A percentile compares a stretch with the other conserved stretches of the same genome.
Evolutionary conservation across 2,797 vertebrate species (phyloP).

Genomic region (Ciconia nigra): DNA sequence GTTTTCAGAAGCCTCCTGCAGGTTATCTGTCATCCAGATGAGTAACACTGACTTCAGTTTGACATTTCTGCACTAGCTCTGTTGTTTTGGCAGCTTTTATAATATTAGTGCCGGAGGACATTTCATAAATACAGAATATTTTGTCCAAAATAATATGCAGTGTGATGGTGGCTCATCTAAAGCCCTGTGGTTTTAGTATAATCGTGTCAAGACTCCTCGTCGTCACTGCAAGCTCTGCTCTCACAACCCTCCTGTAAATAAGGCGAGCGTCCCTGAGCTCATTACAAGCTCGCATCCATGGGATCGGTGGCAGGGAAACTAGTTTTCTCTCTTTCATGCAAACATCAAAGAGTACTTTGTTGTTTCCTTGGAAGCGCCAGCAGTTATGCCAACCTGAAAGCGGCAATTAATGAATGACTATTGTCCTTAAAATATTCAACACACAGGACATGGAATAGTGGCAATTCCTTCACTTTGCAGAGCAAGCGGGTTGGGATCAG

Average conservation of each 20-base stretch:
- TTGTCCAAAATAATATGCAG: neutral
- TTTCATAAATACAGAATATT: neutral
- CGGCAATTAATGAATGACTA: neutral
- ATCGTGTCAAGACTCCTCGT: neutral
- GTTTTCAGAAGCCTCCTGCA: neutral
- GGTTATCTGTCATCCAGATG: neutral
- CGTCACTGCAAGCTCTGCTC: neutral
- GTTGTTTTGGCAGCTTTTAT: neutral
- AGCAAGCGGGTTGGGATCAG: neutral
- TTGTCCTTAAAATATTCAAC: neutral
- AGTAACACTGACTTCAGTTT: fast-evolving
- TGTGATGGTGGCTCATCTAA: neutral
- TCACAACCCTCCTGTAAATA: neutral
- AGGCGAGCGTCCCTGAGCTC: neutral
- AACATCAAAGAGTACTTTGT: neutral
- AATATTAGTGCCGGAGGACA: fast-evolving
- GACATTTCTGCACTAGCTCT: neutral
- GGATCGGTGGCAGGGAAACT: neutral
- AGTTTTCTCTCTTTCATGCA: neutral
- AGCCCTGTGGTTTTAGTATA: neutral
- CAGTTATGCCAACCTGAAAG: neutral
- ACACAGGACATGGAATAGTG: neutral
- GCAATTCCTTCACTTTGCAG: neutral
- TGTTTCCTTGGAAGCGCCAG: neutral
- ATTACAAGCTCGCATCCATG: neutral